Conservation (phyloP, 2,113 vertebrate species). For the Bungarus multicinctus region DNA sequence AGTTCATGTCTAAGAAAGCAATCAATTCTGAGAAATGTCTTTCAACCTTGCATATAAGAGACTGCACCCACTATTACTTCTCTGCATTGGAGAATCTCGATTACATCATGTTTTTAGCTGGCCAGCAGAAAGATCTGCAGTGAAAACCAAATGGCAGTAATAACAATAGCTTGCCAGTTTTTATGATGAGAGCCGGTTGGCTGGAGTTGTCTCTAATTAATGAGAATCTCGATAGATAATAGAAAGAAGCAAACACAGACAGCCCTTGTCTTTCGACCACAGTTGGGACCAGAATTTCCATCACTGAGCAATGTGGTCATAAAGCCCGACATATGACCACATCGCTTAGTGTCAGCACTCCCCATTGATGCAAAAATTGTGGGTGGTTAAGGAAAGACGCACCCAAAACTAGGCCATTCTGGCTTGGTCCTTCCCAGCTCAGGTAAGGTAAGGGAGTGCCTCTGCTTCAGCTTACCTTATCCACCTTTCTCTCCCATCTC, state of each 20-base stretch:
- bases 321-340: background rate
- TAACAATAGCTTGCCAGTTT: background rate
- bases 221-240: background rate
- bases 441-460: background rate
- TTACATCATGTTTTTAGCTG: background rate
- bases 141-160: background rate
- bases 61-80: background rate
- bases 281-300: background rate
- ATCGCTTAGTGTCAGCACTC: background rate
- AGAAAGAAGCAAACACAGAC: background rate
- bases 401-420: background rate
- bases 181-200: background rate
- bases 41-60: background rate
- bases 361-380: background rate
- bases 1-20: background rate
- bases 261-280: background rate
- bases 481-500: background rate
- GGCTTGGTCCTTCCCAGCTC: background rate
- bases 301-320: background rate
- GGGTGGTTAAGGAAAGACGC: background rate
- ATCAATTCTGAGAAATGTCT: background rate
- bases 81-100: background rate
- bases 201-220: background rate
- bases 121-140: too few species aligned
- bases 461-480: background rate